Conservation (phyloP, 2,888 invertebrate genomes). For the Calliopum simillimum region DNA sequence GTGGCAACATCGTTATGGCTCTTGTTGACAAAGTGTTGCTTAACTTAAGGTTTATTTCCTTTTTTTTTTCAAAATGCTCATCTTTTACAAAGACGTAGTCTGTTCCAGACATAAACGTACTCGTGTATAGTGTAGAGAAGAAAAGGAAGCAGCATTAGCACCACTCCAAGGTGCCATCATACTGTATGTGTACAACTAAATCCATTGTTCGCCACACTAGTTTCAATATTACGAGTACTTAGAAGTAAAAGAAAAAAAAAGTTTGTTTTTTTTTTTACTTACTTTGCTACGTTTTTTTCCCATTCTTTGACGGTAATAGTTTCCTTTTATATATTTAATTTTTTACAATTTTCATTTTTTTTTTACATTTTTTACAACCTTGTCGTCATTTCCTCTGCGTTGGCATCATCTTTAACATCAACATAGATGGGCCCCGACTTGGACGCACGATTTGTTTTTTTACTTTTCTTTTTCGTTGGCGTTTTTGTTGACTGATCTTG, state of each 20-base stretch:
- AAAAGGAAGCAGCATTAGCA: neutral
- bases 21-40: constrained; percentile 17
- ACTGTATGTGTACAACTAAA: constrained; percentile 13
- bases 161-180: neutral
- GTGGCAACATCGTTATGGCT: constrained; percentile 15
- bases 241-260: neutral
- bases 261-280: neutral
- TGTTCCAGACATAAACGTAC: constrained; percentile 2
- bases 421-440: neutral
- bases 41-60: neutral
- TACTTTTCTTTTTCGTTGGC: neutral
- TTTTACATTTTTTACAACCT: constrained; percentile 1
- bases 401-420: no score
- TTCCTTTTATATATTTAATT: constrained; percentile 1
- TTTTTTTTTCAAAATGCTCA: neutral
- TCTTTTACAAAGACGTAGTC: constrained; percentile 10
- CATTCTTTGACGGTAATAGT: neutral
- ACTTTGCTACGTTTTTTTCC: neutral
- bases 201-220: constrained; percentile 7
- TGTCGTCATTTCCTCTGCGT: neutral
- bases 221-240: constrained; percentile 11
- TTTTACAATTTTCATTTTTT: neutral
- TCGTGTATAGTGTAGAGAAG: no score
- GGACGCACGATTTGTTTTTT: constrained; percentile 6
- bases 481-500: constrained; percentile 30